These are phyloP conservation scores for Cephus sareptanus DNA, from an alignment of 2,888 invertebrate genomes.

Conservation along the genomic window DNA sequence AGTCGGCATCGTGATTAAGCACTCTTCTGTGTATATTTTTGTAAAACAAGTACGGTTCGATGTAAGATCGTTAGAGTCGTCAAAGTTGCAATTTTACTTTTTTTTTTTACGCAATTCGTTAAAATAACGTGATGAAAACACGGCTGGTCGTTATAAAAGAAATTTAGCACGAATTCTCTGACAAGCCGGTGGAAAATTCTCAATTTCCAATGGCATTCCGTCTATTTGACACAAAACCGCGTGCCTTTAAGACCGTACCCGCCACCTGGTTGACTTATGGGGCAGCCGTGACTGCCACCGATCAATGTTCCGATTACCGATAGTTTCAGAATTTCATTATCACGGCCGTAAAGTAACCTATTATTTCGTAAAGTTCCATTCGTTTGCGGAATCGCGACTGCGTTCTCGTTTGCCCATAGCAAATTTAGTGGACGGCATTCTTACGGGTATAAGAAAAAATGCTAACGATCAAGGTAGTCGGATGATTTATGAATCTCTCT, in stretches of 20 bases:
- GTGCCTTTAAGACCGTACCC: neutral
- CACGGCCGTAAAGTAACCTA: slow-evolving; percentile 50
- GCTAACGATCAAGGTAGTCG: neutral
- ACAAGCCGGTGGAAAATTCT: neutral
- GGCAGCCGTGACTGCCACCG: slow-evolving; percentile 45
- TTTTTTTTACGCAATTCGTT: neutral
- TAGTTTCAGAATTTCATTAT: slow-evolving; percentile 62
- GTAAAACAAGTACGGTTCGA: neutral
- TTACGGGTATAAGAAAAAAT: neutral
- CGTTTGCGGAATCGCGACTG: neutral
- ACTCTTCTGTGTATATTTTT: neutral
- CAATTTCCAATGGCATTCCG: neutral
- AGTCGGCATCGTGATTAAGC: neutral
- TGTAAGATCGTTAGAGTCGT: neutral
- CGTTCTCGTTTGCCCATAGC: neutral
- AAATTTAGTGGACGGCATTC: neutral
- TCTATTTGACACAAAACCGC: neutral
- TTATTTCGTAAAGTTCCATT: slow-evolving; percentile 48
- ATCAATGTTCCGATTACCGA: slow-evolving; percentile 59
- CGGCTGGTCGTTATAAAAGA: neutral
- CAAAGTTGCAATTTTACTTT: neutral
- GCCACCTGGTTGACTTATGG: slow-evolving; percentile 29
- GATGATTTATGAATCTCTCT: neutral
- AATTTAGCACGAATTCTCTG: neutral
- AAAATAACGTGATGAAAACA: neutral